Evolutionary conservation across 2,797 vertebrate species (phyloP).

Genomic region (Ciconia nigra): DNA sequence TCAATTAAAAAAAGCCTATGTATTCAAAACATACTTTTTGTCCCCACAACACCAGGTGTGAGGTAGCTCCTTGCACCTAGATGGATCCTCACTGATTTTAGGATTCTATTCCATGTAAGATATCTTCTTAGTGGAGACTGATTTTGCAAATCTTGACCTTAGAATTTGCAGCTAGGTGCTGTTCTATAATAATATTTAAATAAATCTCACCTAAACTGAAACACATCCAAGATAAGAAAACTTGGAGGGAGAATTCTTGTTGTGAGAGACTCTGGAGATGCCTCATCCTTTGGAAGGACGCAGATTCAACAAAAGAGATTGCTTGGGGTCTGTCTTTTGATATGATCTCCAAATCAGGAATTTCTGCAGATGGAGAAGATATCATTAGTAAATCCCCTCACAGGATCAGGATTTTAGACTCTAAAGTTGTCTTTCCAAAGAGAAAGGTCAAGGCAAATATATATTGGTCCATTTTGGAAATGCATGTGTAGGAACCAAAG

Average conservation of each 20-base stretch:
- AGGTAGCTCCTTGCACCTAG: not conserved
- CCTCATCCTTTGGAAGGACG: not conserved
- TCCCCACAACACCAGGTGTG: not conserved
- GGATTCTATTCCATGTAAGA: not conserved
- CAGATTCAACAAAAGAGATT: not conserved
- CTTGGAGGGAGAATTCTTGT: not conserved
- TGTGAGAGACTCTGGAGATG: not conserved
- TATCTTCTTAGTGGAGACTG: not conserved
- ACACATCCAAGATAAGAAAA: not conserved
- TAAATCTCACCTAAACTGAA: not conserved
- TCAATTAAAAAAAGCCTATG: not conserved
- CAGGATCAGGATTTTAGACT: not conserved
- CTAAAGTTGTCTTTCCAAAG: not conserved
- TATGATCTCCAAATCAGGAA: not conserved
- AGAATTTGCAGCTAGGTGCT: not conserved
- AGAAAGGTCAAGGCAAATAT: not conserved
- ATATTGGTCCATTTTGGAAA: not conserved
- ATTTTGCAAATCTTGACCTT: not conserved
- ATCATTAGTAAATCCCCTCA: not conserved
- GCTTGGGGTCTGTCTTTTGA: fast-evolving
- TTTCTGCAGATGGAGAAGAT: not conserved
- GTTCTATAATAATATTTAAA: not conserved
- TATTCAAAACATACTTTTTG: not conserved
- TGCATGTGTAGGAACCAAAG: not conserved
- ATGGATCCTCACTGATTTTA: not conserved